Evolutionary conservation across 2,888 invertebrate species (phyloP), one percentile per base, ranked within the genome.

Genomic region (Allacma fusca): DNA sequence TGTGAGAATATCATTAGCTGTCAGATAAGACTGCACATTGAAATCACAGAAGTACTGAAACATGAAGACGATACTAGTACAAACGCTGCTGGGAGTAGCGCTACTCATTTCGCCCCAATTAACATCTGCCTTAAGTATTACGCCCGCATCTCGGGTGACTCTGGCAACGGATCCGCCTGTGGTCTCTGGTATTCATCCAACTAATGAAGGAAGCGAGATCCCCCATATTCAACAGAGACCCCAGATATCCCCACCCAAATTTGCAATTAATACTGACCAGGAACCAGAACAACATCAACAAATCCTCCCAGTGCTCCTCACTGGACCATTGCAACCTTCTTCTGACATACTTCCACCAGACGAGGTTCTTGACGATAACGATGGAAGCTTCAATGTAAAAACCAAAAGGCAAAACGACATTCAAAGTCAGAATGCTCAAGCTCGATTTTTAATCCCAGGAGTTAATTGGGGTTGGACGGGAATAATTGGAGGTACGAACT

Each of bases 381-480:
- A 50, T 16, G 50, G 50, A 50, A 50, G n/a, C 50, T 50, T 19
- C 26, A 44, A 44, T n/a, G n/a, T 69, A 24, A 43, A 70, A 26
- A 23, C 44, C n/a, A 70, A 70, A 40, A 70, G 70, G 21, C 23
- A 70, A 16, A 70, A 44, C 13, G 13, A 23, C 5, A 44, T 43
- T 44, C 1, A 12, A 4, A 19, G 9, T 50, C 23, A 24, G 70
- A 28, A 65, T 12, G 28, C 1, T 7, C 12, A 28, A 1, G 70
- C 70, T 44, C 43, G 24, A n/a, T 43, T 40, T 19, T 24, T 43
- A 34, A 70, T 70, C 23, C 68, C 34, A n/a, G n/a, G n/a, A 34
- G n/a, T 40, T 40, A 68, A 40, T n/a, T 68, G 68, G 68, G 70
- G 70, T 5, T 62, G 62, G 62, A 24, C 62, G 50, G 50, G 50